Evolutionary conservation across 2,888 invertebrate genomes (phyloP), one percentile per base, ranked within the genome.

Genomic region (Ditula angustiorana): DNA sequence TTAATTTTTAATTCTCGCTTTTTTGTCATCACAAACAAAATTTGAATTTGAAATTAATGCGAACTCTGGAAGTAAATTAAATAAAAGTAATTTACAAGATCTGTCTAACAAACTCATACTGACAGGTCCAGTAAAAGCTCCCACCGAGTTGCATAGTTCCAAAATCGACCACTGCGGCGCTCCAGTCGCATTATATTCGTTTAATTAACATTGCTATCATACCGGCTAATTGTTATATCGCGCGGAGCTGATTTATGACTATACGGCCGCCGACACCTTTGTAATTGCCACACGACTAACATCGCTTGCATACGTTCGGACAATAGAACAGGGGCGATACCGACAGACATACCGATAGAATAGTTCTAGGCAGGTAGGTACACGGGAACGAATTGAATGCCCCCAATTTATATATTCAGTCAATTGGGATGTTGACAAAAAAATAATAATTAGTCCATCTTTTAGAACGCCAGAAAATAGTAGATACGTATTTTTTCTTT

Each of bases 201-300:
- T 93, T 92, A 92, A 93, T 93, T 93, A 93, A 92, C 92, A 93
- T 92, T 90, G 88, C 89, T 89, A 89, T 88, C 90, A 90, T 92
- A 87, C 90, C 91, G 81, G 85, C 92, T 92, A 93, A 93, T 93
- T 93, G 92, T 93, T 93, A 91, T 90, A 93, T 92, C 91, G 92
- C 83, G 88, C 86, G 86, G 85, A 82, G 83, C 85, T 93, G 93
- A 93, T 93, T 93, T 93, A 93, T 91, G 74, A 80, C 84, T 76
- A 85, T 86, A 89, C 80, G 83, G 84, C 82, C 81, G 87, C 88
- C 85, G 86, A 90, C 91, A 92, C 92, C 92, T 91, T 85, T 83
- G 87, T 91, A 92, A 92, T 92, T 90, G 86, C 82, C 71, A 79
- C 82, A 83, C 82, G 82, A 85, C 83, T 81, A 86, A 86, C 87